Conservation (phyloP, 1,140 invertebrate genomes). For the Melipona quadrifasciata region DNA sequence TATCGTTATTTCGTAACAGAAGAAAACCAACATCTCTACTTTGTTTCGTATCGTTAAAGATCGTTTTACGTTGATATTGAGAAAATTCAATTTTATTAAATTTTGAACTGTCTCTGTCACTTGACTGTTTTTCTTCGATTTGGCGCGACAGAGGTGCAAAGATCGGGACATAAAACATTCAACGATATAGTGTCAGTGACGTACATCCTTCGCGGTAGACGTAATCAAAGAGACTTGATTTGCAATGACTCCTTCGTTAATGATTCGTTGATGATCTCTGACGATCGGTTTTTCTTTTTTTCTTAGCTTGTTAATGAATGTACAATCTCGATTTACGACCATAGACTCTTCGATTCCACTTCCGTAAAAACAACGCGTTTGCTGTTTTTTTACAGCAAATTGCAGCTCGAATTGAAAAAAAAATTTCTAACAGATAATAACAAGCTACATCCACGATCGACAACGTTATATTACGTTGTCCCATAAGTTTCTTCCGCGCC, state of each 20-base stretch:
- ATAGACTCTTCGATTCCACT: not conserved
- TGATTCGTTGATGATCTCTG: conserved; percentile 64
- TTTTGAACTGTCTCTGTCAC: not conserved
- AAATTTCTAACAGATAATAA: not conserved
- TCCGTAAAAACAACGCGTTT: not conserved
- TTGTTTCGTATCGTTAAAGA: too few species aligned
- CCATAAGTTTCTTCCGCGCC: too few species aligned
- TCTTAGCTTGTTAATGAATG: conserved; percentile 63
- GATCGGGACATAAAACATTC: not conserved
- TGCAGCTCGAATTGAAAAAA: not conserved
- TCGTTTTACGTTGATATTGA: too few species aligned
- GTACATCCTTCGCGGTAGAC: conserved; percentile 32
- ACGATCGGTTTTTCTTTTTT: conserved; percentile 16
- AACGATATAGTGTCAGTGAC: conserved; percentile 3
- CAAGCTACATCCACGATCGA: too few species aligned
- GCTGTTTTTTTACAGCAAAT: not conserved
- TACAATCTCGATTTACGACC: conserved; percentile 64
- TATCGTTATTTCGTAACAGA: too few species aligned
- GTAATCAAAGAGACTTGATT: conserved; percentile 69
- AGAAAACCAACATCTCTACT: too few species aligned
- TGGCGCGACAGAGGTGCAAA: not conserved
- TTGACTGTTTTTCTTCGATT: not conserved
- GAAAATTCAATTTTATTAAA: too few species aligned
- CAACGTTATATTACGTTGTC: too few species aligned
- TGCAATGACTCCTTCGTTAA: conserved; percentile 53